phyloP scores from a whole-genome alignment of 23 tunicate species.

The Halocynthia roretzi region DNA sequence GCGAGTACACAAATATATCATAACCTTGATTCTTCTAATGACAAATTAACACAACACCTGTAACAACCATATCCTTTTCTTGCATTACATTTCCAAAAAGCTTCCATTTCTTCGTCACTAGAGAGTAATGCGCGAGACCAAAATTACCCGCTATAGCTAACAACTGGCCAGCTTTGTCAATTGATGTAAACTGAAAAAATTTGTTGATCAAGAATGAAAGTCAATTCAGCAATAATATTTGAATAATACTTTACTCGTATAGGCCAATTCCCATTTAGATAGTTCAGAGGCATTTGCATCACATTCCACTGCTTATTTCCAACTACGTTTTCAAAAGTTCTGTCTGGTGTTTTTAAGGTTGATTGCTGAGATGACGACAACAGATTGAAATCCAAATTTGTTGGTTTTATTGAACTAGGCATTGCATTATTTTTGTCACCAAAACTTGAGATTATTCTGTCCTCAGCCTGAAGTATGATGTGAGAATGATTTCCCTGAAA shows the following conservation, averaged over 20 bases:
- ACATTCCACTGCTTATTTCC: constrained; percentile 95
- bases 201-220: background rate
- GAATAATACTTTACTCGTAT: constrained; percentile 53
- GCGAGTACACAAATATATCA: background rate
- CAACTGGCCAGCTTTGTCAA: constrained; percentile 73
- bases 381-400: background rate
- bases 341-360: background rate
- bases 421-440: constrained; percentile 45
- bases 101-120: constrained; percentile 83
- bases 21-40: background rate
- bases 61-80: constrained; percentile 95
- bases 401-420: background rate
- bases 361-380: background rate
- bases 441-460: constrained; percentile 58
- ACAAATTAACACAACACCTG: constrained; percentile 33
- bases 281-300: constrained; percentile 74
- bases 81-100: constrained; percentile 95
- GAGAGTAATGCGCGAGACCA: constrained; percentile 90
- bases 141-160: constrained; percentile 90
- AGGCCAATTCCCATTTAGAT: constrained; percentile 96
- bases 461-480: constrained; percentile 79
- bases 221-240: background rate
- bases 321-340: constrained; percentile 40
- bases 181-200: constrained; percentile 62
- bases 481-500: constrained; percentile 85